phyloP scores from a whole-genome alignment of 1,140 invertebrate genomes.

The Monochamus saltuarius region DNA sequence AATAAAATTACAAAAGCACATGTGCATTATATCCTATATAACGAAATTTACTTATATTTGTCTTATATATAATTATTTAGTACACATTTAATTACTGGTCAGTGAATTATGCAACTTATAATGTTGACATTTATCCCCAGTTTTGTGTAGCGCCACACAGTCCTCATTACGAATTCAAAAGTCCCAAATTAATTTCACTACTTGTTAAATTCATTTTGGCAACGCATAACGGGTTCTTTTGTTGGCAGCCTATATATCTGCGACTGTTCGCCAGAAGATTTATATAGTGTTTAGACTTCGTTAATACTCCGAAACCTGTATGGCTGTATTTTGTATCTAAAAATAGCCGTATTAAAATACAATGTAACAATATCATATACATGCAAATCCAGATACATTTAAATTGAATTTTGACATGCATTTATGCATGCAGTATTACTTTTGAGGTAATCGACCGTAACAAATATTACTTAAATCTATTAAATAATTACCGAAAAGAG shows the following conservation, averaged over 20 bases:
- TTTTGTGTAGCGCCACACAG: too few species aligned
- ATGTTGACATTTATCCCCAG: too few species aligned
- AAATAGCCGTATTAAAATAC: constrained; percentile 11
- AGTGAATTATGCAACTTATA: too few species aligned
- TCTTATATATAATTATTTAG: too few species aligned
- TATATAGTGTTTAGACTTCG: constrained; percentile 4
- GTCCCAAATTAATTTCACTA: too few species aligned
- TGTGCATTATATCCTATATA: too few species aligned
- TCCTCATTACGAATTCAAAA: too few species aligned
- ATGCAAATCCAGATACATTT: constrained; percentile 10
- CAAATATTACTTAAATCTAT: too few species aligned
- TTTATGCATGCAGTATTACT: constrained; percentile 2
- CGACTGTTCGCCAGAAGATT: constrained; percentile 3
- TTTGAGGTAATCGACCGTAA: background rate
- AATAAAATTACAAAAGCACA: too few species aligned
- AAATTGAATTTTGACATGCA: constrained; percentile 8
- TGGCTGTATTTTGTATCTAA: constrained; percentile 3
- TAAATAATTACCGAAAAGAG: too few species aligned
- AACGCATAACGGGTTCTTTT: constrained; percentile 5
- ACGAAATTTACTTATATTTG: too few species aligned
- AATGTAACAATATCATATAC: constrained; percentile 8
- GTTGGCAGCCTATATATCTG: background rate
- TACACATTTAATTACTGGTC: too few species aligned
- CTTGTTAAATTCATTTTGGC: background rate
- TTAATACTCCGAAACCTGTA: constrained; percentile 1